Conservation (phyloP, 2,113 vertebrate genomes). For the Petromus typicus region DNA sequence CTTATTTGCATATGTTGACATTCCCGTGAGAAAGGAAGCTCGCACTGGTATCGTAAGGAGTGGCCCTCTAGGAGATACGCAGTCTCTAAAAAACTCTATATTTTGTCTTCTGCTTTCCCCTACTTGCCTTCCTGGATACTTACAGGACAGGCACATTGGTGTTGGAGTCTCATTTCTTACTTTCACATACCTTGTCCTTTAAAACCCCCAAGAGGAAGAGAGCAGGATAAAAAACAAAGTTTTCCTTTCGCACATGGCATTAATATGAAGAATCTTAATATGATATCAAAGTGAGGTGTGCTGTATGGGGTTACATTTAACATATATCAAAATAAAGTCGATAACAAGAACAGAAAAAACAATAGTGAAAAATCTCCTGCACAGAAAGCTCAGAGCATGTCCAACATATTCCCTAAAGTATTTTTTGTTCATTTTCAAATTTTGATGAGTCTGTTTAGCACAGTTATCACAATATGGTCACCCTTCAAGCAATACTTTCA, state of each 20-base stretch:
- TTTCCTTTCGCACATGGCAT: not conserved
- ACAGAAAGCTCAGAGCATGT: not conserved
- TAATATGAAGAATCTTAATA: not conserved
- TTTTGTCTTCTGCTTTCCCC: no score
- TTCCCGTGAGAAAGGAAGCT: fast-evolving
- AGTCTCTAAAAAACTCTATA: not conserved
- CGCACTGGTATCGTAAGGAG: not conserved
- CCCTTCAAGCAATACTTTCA: not conserved
- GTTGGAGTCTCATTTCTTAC: not conserved
- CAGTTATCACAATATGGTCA: not conserved
- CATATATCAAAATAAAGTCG: not conserved
- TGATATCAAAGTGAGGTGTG: not conserved
- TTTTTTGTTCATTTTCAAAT: not conserved
- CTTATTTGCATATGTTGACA: not conserved
- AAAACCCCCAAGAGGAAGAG: not conserved
- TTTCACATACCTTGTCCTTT: not conserved
- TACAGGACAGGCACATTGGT: not conserved
- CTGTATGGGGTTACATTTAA: not conserved
- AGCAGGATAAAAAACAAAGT: not conserved
- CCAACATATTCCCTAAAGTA: not conserved
- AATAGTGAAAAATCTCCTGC: not conserved
- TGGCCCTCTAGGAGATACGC: not conserved
- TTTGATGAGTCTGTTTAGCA: not conserved
- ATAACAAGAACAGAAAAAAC: not conserved
- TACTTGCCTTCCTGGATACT: not conserved